Evolutionary conservation across 1,140 invertebrate species (phyloP).

Genomic region (Drosophila subpulchrella): DNA sequence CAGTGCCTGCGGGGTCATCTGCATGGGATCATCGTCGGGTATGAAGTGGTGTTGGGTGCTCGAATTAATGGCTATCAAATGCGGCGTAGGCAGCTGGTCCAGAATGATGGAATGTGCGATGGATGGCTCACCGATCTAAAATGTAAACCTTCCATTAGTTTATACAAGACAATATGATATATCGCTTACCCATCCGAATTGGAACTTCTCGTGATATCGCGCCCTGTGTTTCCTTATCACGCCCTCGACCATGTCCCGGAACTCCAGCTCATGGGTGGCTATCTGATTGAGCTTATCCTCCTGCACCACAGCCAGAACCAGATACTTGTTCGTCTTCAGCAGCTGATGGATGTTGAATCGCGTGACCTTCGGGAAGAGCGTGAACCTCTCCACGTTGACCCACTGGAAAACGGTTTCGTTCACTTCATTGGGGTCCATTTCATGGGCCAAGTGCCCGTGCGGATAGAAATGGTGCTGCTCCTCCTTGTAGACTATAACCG

Average conservation of each 20-base stretch:
- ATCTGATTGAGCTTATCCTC: constrained; percentile 94
- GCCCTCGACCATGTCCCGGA: constrained; percentile 93
- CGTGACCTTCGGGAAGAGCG: constrained; percentile 93
- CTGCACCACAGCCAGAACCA: constrained; percentile 94
- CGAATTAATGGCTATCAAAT: constrained; percentile 95
- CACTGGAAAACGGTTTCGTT: constrained; percentile 92
- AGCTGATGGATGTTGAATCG: constrained; percentile 93
- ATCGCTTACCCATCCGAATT: constrained; percentile 93
- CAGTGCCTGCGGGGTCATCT: constrained; percentile 92
- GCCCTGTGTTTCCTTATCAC: constrained; percentile 91
- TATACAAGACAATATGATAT: neutral
- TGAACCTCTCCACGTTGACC: constrained; percentile 96
- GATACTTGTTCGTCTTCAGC: constrained; percentile 92
- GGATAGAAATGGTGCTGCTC: constrained; percentile 89
- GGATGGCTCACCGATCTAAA: constrained; percentile 90
- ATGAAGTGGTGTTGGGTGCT: constrained; percentile 95
- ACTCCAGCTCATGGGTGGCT: constrained; percentile 92
- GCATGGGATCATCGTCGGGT: constrained; percentile 92
- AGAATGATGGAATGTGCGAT: constrained; percentile 96
- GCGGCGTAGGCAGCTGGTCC: constrained; percentile 92
- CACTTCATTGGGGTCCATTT: constrained; percentile 85
- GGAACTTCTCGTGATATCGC: constrained; percentile 93
- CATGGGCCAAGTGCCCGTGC: constrained; percentile 85
- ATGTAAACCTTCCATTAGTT: constrained; percentile 32
- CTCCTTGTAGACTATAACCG: constrained; percentile 95